Base-by-base conservation (phyloP, 1,140 invertebrate genomes). In the Cecropterus lyciades region DNA sequence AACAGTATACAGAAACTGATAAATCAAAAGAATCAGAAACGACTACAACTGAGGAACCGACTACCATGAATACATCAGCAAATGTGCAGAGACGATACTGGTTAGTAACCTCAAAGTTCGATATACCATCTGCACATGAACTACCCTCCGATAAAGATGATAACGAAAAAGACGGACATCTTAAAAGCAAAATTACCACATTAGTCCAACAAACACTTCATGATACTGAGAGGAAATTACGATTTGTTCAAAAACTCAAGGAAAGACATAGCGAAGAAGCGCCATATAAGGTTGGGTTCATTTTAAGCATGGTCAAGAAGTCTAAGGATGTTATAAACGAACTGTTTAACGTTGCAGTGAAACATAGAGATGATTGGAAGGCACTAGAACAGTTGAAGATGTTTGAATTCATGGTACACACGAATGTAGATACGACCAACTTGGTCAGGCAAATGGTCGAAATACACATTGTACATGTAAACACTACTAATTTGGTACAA, bases 351-450 rank as follows among this genome's bases (percentile, higher is more conserved):
- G 80, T 89, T 0, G 87, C 85, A 0, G 73, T 89, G 11, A 86
- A 85, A 15, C 86, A 90, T 42, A 82, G 77, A 43, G 77, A 86
- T 10, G 81, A 86, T 43, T 90, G 84, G 82, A 86, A 83, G 53
- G 84, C 86, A 3, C 42, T 88, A 33, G 84, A 90, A 57, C 84
- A 88, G 49, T 55, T 90, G 65, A 88, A 86, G 40, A 79, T 88
- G n/a, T 90, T 87, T 52, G 87, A 90, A 52, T 53, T 86, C 8
- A 84, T 90, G 7, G 81, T 90, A 1, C 85, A 89, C 14, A 84
- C 86, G 0, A 90, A 89, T 51, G 86, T 90, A 0, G 87, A 90
- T 16, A 87, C 82, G 0, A 84, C 77, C 0, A 84, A 90, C 49
- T 63, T 90, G n/a, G 77, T 89, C 5, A 65, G 82, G 10, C 87